Conservation (phyloP, 1,140 invertebrate genomes). For the Ericerus pela region DNA sequence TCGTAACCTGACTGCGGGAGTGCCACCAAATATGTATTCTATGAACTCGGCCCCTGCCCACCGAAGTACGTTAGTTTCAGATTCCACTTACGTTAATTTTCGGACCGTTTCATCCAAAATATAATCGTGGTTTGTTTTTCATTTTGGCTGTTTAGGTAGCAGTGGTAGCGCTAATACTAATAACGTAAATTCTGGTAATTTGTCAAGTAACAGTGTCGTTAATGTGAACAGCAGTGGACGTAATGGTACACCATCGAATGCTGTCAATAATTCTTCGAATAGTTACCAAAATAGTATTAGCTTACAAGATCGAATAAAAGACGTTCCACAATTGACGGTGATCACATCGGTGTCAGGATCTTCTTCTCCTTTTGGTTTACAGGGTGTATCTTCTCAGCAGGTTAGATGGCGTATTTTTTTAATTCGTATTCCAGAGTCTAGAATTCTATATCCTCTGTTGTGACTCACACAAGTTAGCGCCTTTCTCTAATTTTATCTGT, state of each 20-base stretch:
- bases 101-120: not conserved
- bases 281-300: conserved; percentile 11
- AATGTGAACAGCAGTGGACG: not conserved
- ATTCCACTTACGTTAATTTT: no score
- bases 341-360: not conserved
- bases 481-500: no score
- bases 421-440: no score
- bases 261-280: not conserved
- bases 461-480: no score
- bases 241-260: not conserved
- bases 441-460: no score
- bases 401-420: no score
- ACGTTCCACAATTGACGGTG: not conserved
- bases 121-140: no score
- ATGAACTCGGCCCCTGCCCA: conserved; percentile 9
- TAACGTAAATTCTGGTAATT: not conserved
- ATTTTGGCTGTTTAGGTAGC: no score
- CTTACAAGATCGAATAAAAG: conserved; percentile 5
- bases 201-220: not conserved
- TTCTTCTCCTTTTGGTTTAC: not conserved
- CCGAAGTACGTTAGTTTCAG: conserved; percentile 4
- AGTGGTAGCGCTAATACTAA: no score
- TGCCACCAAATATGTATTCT: conserved; percentile 37
- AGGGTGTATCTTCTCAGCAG: not conserved
- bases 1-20: conserved; percentile 35